Conservation (phyloP, 2,888 invertebrate species). For the Eupithecia centaureata region DNA sequence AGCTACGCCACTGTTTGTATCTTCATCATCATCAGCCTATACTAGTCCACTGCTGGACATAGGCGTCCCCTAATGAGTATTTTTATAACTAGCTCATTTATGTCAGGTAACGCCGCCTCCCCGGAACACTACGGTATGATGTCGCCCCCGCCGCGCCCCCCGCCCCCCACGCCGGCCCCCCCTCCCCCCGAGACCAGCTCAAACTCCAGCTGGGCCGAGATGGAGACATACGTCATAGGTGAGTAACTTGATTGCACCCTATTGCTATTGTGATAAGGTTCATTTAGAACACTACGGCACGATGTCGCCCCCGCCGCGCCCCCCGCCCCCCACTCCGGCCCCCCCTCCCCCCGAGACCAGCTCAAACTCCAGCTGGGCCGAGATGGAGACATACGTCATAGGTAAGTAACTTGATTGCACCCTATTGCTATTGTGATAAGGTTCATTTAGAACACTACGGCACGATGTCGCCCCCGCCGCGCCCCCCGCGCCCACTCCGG, state of each 20-base stretch:
- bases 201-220: conserved; percentile 96
- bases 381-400: conserved; percentile 94
- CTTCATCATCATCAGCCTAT: too few species aligned
- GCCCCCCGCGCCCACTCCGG: conserved; percentile 56
- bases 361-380: conserved; percentile 96
- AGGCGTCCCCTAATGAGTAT: too few species aligned
- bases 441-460: too few species aligned
- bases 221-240: conserved; percentile 95
- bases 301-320: conserved; percentile 46
- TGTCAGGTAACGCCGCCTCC: conserved; percentile 47
- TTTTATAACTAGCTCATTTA: background rate
- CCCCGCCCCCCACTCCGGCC: conserved; percentile 53
- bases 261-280: background rate
- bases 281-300: background rate
- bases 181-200: conserved; percentile 84
- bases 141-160: conserved; percentile 72
- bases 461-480: conserved; percentile 39
- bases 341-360: conserved; percentile 78
- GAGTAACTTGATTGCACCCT: too few species aligned
- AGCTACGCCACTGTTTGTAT: too few species aligned
- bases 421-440: background rate
- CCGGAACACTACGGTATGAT: conserved; percentile 72
- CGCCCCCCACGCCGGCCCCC: conserved; percentile 51
- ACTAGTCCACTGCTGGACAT: too few species aligned
- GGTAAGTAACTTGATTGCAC: conserved; percentile 83